Conservation (phyloP, 2,113 vertebrate species). For the Pterocles gutturalis region DNA sequence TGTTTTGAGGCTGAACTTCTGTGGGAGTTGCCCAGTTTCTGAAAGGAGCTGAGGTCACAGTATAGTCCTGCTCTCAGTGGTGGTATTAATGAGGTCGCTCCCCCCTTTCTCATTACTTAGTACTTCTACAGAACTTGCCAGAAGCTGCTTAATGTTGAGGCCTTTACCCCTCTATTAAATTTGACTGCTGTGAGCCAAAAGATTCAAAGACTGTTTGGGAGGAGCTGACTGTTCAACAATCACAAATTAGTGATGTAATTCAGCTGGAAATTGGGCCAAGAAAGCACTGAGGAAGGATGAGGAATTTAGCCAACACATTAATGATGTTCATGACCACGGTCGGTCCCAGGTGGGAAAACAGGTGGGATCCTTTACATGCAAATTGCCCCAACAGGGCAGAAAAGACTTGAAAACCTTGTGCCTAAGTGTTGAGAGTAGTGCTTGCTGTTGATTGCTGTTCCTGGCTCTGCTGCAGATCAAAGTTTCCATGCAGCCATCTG, state of each 20-base stretch:
- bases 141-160: slow-evolving; percentile 4
- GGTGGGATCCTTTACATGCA: not conserved
- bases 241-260: not conserved
- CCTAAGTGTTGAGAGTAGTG: not conserved
- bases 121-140: not conserved
- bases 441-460: not conserved
- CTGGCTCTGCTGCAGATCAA: not conserved
- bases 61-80: not conserved
- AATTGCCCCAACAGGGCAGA: not conserved
- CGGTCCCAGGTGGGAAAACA: not conserved
- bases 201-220: slow-evolving; percentile 8
- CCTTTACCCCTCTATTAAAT: not conserved
- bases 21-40: not conserved
- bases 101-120: not conserved
- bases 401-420: not conserved
- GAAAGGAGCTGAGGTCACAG: not conserved
- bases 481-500: not conserved
- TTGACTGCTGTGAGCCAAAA: not conserved
- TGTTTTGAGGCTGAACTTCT: not conserved
- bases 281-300: not conserved
- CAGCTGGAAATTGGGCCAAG: not conserved
- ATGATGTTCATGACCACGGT: not conserved
- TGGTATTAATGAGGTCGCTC: not conserved
- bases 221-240: not conserved
- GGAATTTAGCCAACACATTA: not conserved